Percentiles rank a stretch among this genome's conserved stretches.
Evolutionary conservation across 1,140 invertebrate genomes (phyloP).

Genomic region (Drosophila miranda): DNA sequence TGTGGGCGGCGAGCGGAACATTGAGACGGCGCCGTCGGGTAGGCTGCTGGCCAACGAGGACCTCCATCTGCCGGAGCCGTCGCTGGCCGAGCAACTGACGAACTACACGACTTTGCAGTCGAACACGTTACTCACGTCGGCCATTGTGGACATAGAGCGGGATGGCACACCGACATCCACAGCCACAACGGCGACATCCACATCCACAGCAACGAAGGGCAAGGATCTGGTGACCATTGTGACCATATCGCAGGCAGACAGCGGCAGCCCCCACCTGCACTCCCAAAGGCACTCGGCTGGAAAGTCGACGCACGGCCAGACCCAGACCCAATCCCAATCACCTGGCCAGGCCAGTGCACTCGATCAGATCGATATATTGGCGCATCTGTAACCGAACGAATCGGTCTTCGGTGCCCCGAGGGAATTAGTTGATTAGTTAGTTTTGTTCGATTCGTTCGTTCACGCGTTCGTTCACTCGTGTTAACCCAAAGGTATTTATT

Average conservation of each 20-base stretch:
- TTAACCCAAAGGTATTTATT: no score
- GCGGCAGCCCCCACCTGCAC: constrained; percentile 7
- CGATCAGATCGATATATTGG: constrained; percentile 81
- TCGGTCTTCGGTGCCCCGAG: constrained; percentile 3
- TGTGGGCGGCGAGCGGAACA: constrained; percentile 67
- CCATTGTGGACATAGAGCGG: constrained; percentile 71
- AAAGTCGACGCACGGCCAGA: constrained; percentile 10
- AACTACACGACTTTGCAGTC: constrained; percentile 64
- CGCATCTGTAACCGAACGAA: constrained; percentile 66
- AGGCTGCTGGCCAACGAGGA: constrained; percentile 73
- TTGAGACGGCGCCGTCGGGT: constrained; percentile 71
- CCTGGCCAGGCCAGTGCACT: constrained; percentile 52
- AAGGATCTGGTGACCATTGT: constrained; percentile 81
- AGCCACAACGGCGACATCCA: constrained; percentile 3
- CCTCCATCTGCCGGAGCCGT: constrained; percentile 70
- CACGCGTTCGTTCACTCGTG: no score
- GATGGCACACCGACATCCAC: not conserved
- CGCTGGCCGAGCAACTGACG: constrained; percentile 65
- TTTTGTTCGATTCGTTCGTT: no score
- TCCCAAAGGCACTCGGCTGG: no score
- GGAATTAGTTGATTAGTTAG: no score
- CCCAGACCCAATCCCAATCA: constrained; percentile 26
- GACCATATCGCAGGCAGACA: constrained; percentile 68
- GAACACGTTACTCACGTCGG: constrained; percentile 72
- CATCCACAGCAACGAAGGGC: constrained; percentile 34